phyloP scores from a whole-genome alignment of 2,888 invertebrate genomes.

The Nesidiocoris tenuis region DNA sequence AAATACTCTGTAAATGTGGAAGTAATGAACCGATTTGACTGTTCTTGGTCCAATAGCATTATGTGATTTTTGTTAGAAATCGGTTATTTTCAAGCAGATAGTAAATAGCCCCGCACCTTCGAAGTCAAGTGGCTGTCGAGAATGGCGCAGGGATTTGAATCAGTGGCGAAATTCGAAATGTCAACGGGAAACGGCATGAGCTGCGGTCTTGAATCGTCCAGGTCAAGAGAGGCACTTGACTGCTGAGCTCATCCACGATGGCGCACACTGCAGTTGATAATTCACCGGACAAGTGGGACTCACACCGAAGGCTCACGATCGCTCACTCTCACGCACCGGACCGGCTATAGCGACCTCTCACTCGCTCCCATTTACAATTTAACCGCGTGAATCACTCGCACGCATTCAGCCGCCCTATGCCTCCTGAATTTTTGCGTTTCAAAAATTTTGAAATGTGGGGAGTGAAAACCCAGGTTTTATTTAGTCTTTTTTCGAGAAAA shows the following conservation, averaged over 20 bases:
- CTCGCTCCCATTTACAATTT: neutral
- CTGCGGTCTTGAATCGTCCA: neutral
- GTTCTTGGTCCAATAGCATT: too few relatives aligned
- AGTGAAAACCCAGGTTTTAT: too few relatives aligned
- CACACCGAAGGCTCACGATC: neutral
- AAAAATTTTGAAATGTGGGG: too few relatives aligned
- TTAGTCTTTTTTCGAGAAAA: too few relatives aligned
- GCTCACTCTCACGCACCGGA: neutral
- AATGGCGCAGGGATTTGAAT: neutral
- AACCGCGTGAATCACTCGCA: neutral
- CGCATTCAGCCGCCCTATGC: neutral
- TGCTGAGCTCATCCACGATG: neutral
- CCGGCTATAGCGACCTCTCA: too few relatives aligned
- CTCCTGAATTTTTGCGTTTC: too few relatives aligned
- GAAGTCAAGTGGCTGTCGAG: too few relatives aligned
- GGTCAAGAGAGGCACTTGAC: neutral
- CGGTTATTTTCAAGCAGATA: too few relatives aligned
- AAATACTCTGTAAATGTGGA: too few relatives aligned
- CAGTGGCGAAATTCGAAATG: neutral
- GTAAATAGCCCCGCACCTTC: too few relatives aligned
- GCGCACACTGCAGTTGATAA: neutral
- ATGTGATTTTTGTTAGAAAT: too few relatives aligned
- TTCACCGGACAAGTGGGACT: neutral
- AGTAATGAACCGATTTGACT: too few relatives aligned
- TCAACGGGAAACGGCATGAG: neutral